Base-by-base conservation (phyloP, 2,888 invertebrate genomes). In the Rhagonycha fulva region DNA sequence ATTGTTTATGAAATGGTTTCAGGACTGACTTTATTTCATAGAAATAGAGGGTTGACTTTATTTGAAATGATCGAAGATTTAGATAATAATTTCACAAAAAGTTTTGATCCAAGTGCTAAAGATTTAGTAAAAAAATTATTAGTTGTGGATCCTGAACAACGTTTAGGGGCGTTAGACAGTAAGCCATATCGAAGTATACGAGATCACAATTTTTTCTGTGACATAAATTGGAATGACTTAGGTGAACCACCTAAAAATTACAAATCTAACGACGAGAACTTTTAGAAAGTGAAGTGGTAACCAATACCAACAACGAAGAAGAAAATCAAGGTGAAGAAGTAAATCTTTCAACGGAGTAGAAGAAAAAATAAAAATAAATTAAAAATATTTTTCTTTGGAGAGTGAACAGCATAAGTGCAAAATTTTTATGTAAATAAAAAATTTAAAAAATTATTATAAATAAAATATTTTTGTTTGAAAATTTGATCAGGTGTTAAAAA, bases 1-100 rank as follows among this genome's bases (percentile, higher is more conserved):
- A 96, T 99, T 81, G 89, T 98, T 80, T 99, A 96, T 89, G 99
- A 99, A 89, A 97, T 99, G 95, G 93, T 98, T 80, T 93, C 97
- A 12, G 98, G 99, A 2, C 88, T 94, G 81, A 96, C 96, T 66
- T 98, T 98, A 0, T 99, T 99, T 89, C 92, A 95, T 78, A 96
- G 95, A 74, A 92, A 94, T 80, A 96, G 94, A 87, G 99, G 99
- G 87, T 99, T 97, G 89, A 92, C 97, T 81, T 97, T 98, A 81
- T 98, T 99, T 88, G 96, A 98, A 88, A 98, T 98, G 89, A 98
- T 99, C 82, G 90, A 95, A 72, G 95, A 94, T 87, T 90, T 96
- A 85, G 95, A 97, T 72, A 97, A 97, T 87, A 94, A 94, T 84
- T 97, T 98, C 84, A 98, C 98, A 0, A 95, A 96, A 85, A 96